Conservation (phyloP, 2,113 vertebrate genomes). For the Bubo scandiacus region DNA sequence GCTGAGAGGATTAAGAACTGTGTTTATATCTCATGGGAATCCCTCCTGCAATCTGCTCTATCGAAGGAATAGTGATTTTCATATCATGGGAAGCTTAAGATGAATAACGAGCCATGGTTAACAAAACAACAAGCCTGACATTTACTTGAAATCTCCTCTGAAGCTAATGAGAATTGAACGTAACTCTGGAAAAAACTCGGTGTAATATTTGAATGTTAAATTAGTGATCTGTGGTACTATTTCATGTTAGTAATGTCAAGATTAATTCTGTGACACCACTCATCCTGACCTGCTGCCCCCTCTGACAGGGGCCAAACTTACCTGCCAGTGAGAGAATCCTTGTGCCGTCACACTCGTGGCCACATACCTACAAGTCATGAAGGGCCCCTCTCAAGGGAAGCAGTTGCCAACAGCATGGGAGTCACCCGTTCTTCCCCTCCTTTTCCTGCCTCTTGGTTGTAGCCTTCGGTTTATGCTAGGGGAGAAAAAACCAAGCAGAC, state of each 20-base stretch:
- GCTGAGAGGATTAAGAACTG: neutral
- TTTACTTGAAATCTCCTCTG: neutral
- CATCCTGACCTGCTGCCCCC: neutral
- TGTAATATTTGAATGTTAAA: neutral
- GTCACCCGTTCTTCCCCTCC: neutral
- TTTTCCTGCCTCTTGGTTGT: neutral
- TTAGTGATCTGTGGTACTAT: too few species aligned
- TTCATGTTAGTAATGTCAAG: neutral
- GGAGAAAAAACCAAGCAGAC: neutral
- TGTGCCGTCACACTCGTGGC: rapidly evolving
- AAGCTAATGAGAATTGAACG: neutral
- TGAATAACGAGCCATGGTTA: neutral
- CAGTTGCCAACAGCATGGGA: neutral
- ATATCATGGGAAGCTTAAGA: neutral
- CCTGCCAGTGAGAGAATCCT: neutral
- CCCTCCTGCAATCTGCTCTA: neutral
- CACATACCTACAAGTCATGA: too few species aligned
- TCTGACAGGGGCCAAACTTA: neutral
- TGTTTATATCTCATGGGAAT: neutral
- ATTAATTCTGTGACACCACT: neutral
- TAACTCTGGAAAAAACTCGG: neutral
- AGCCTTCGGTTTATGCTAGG: neutral
- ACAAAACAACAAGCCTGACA: neutral
- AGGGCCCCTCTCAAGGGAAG: neutral
- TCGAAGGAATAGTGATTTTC: neutral